Base-by-base conservation (phyloP, 1,140 invertebrate species). In the Lethocerus indicus region DNA sequence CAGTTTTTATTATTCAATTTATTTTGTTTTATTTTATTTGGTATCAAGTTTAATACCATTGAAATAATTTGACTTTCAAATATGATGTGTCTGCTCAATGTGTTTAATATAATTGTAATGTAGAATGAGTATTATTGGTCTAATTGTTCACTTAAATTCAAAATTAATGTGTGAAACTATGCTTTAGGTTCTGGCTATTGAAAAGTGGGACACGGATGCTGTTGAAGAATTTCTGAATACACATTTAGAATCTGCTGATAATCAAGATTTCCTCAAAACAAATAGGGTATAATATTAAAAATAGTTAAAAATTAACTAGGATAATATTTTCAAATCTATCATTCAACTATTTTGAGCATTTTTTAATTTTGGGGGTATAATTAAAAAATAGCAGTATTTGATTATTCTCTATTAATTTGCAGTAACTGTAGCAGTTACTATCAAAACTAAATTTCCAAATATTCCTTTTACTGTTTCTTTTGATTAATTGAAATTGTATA, bases 121-220 rank as follows among this genome's bases (percentile, higher is more conserved):
- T 32, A 32, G 9, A 32, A 9, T 9, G 9, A 32, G 9, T 9
- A 9, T 9, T 32, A 32, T 32, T 9, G 9, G n/a, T 32, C 7
- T 32, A 32, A 9, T 9, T 32, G n/a, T 32, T 9, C n/a, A 32
- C n/a, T 9, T 32, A 32, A 9, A 32, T 32, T 9, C n/a, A 32
- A 9, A 32, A 9, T 32, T 32, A n/a, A 9, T 32, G n/a, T 32
- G 29, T 32, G 29, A 9, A 32, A 9, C 7, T 32, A 9, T 32
- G 29, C 29, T 32, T 45, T 60, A 75, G 66, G 81, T 82, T 40
- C 73, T 96, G 3, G 87, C 90, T 32, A 94, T 96, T 63, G 88
- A 92, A 56, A 92, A 93, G 64, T 97, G 91, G 92, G 86, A 95
- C 63, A 96, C 91, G 5, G 91, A 97, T 61, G 86, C 89, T 12